A percentile compares a stretch with the other conserved stretches of the same genome.
These are phyloP conservation scores for Xenopus laevis DNA, from an alignment of 2,113 vertebrate species.

Conservation along the genomic window DNA sequence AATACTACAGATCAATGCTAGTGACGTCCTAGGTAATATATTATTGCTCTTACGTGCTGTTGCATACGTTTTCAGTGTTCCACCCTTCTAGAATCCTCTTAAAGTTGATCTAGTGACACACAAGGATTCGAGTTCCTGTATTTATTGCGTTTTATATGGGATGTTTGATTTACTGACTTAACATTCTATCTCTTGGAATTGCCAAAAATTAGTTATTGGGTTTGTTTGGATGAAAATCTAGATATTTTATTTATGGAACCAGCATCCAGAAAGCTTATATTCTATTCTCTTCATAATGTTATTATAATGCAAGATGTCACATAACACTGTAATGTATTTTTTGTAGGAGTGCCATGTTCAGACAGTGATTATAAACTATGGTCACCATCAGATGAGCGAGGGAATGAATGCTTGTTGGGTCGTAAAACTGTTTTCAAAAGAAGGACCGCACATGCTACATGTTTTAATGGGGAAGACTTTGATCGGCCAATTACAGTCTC, in stretches of 20 bases:
- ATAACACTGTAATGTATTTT: neutral
- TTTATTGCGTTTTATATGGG: no score
- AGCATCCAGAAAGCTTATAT: neutral
- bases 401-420: slow-evolving; percentile 89
- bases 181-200: no score
- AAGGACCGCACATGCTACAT: slow-evolving; percentile 87
- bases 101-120: no score
- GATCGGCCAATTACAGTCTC: slow-evolving; percentile 85
- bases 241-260: no score
- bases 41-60: no score
- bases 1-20: slow-evolving; percentile 94
- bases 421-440: slow-evolving; percentile 88
- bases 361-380: slow-evolving; percentile 95
- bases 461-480: slow-evolving; percentile 95
- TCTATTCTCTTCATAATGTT: neutral
- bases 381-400: slow-evolving; percentile 91
- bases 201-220: no score
- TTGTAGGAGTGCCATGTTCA: slow-evolving; percentile 84
- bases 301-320: neutral
- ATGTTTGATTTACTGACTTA: no score
- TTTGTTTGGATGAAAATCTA: no score
- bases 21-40: slow-evolving; percentile 79
- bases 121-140: no score
- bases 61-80: no score
- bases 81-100: no score